Percentiles rank a stretch among this genome's conserved stretches.
Conservation (phyloP, 2,797 vertebrate species). For the Neopelma chrysocephalum region DNA sequence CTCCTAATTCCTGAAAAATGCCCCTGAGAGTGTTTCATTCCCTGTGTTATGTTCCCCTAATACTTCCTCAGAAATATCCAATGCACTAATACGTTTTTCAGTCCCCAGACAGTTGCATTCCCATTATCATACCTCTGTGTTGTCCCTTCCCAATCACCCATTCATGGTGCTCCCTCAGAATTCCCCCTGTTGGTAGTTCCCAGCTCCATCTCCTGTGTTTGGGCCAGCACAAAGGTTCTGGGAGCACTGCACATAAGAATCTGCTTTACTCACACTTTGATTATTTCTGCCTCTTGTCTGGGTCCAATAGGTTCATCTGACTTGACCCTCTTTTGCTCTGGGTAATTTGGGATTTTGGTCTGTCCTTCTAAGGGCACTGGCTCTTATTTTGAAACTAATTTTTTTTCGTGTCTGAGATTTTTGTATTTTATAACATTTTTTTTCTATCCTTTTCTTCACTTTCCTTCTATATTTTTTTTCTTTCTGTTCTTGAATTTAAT, state of each 20-base stretch:
- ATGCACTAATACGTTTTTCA: neutral
- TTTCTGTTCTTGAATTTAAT: neutral
- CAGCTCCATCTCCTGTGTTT: neutral
- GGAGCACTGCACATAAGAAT: neutral
- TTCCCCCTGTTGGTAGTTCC: neutral
- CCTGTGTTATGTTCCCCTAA: neutral
- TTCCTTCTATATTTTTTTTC: neutral
- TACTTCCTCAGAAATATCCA: neutral
- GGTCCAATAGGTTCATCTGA: neutral
- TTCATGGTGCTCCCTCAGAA: neutral
- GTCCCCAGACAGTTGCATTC: neutral
- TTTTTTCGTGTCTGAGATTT: neutral
- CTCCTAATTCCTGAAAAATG: neutral
- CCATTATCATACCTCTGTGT: neutral
- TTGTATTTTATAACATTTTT: neutral
- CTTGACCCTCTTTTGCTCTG: neutral
- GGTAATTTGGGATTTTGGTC: neutral
- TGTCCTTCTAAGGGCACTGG: neutral
- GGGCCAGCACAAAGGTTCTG: neutral
- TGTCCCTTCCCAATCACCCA: neutral
- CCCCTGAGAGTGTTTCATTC: neutral
- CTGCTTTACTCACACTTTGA: neutral
- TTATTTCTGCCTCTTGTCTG: neutral
- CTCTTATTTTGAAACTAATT: neutral
- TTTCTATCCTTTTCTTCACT: neutral